A percentile compares a stretch with the other conserved stretches of the same genome.
phyloP scores from a whole-genome alignment of 2,113 vertebrate genomes.

The Ictalurus furcatus region DNA sequence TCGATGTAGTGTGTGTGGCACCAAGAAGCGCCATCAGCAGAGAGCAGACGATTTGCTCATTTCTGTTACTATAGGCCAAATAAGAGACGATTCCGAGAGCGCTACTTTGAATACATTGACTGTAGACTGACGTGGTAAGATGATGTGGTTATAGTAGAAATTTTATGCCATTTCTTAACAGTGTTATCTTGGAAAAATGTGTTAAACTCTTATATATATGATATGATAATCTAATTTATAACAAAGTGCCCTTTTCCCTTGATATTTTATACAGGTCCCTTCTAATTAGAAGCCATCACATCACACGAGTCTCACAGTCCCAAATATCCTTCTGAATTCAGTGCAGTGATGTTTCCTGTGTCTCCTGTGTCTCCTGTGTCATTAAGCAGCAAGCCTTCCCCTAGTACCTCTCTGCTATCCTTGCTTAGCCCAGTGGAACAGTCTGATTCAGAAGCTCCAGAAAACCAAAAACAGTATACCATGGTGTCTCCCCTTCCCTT shows the following conservation, averaged over 20 bases:
- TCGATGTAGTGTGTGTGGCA: slow-evolving; percentile 1
- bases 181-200: neutral
- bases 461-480: slow-evolving; percentile 13
- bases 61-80: neutral
- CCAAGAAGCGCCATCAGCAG: neutral
- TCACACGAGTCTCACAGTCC: neutral
- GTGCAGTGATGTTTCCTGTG: slow-evolving; percentile 56
- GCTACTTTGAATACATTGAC: neutral
- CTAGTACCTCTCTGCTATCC: slow-evolving; percentile 45
- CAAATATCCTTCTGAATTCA: slow-evolving; percentile 16
- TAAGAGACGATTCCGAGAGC: neutral
- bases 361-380: slow-evolving; percentile 47
- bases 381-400: slow-evolving; percentile 51
- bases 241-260: neutral
- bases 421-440: slow-evolving; percentile 44
- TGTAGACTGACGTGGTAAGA: neutral
- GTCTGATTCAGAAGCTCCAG: slow-evolving; percentile 44
- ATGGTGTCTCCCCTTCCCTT: slow-evolving; percentile 44
- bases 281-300: neutral
- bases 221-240: neutral
- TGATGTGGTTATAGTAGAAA: neutral
- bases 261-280: slow-evolving; percentile 27
- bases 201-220: neutral
- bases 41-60: neutral
- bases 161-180: neutral